These are phyloP conservation scores for Lapara coniferarum DNA, from an alignment of 2,888 invertebrate species.

Conservation along the genomic window DNA sequence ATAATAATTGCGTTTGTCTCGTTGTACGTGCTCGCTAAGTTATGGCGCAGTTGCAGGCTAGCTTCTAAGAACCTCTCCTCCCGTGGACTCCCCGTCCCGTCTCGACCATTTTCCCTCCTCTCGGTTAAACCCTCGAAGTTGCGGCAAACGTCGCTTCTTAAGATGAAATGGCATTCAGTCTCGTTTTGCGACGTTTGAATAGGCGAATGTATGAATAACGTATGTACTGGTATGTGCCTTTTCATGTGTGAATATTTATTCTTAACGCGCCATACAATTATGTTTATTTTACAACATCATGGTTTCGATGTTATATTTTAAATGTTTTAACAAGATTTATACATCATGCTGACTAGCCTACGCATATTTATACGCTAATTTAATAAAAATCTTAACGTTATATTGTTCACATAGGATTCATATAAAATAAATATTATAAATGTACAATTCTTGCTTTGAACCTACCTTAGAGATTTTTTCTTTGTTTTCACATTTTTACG, in stretches of 20 bases:
- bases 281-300: background rate
- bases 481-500: conserved; percentile 75
- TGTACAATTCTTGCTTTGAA: background rate
- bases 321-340: background rate
- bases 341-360: background rate
- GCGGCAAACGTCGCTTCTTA: conserved; percentile 65
- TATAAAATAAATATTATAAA: too few relatives aligned
- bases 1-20: conserved; percentile 81
- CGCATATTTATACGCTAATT: too few relatives aligned
- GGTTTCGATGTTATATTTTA: background rate
- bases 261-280: background rate
- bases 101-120: conserved; percentile 38
- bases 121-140: conserved; percentile 53
- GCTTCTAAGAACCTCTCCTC: conserved; percentile 40
- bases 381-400: too few relatives aligned
- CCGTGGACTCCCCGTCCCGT: conserved; percentile 45
- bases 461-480: conserved; percentile 54
- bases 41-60: conserved; percentile 76
- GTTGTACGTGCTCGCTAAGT: conserved; percentile 76
- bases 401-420: too few relatives aligned
- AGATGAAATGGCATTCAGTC: conserved; percentile 71
- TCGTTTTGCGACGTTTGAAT: conserved; percentile 73
- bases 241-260: conserved; percentile 33
- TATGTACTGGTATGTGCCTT: conserved; percentile 31
- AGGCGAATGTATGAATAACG: conserved; percentile 59